Base-by-base conservation (phyloP, 1,140 invertebrate genomes). In the Coptotermes formosanus region DNA sequence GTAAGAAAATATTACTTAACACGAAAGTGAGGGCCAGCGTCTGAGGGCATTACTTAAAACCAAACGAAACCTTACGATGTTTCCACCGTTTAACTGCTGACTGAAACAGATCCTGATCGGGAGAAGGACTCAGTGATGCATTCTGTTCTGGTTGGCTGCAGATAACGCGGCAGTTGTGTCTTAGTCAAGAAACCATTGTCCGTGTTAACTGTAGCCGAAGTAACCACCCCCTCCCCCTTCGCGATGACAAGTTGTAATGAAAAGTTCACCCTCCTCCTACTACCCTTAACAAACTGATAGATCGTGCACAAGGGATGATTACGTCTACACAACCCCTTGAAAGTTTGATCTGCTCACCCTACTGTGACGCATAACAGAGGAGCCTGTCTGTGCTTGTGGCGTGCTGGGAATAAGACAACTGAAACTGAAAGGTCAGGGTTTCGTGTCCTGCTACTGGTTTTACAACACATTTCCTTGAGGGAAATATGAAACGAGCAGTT, bases 271-370 rank as follows among this genome's bases (percentile, higher is more conserved):
- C 64, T 75, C 64, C 64, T 75, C 64, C 64, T 30, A 75, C 64
- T 75, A 75, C 64, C 64, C 64, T 75, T 75, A 75, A 75, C 64
- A 75, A 75, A 75, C 64, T 75, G 64, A 75, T 75, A 25, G 64
- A 75, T 75, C 64, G 64, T 75, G 64, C 64, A 75, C 64, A 75
- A 30, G 64, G 64, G 64, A 75, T 75, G 64, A 75, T 75, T 75
- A 75, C 64, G 64, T n/a, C 25, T n/a, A 30, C 64, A 75, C 64
- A 75, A 30, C 64, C 64, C 64, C 64, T 75, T 75, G 64, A 75
- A 75, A n/a, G 64, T 25, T 75, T 75, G 64, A 75, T 75, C n/a
- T 75, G 64, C 64, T 30, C 64, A 30, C 64, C 64, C 64, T 16
- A 14, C n/a, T 75, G 64, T 75, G n/a, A n/a, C 25, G 64, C 25